These are phyloP conservation scores for Cheilosia impressa DNA, from an alignment of 2,888 invertebrate species.

Conservation along the genomic window DNA sequence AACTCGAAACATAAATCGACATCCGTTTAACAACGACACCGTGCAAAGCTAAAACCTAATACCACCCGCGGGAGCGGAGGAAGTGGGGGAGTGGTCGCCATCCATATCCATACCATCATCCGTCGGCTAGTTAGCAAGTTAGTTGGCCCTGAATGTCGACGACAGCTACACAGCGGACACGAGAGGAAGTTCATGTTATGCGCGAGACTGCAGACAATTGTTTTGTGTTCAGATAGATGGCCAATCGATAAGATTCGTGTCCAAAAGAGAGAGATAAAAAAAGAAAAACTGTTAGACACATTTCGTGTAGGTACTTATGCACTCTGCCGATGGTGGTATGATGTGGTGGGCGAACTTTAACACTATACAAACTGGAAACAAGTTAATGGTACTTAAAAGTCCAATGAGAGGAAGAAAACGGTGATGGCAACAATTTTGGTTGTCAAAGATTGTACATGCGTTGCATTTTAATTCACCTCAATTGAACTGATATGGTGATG, in stretches of 20 bases:
- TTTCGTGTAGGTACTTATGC: slow-evolving; percentile 12
- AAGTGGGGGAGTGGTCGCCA: slow-evolving; percentile 23
- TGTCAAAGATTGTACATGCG: slow-evolving; percentile 44
- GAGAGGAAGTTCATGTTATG: slow-evolving; percentile 67
- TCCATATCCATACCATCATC: slow-evolving; percentile 11
- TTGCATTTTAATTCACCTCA: slow-evolving; percentile 56
- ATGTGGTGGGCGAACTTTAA: slow-evolving; percentile 21
- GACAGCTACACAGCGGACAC: slow-evolving; percentile 20
- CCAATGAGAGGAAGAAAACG: neutral
- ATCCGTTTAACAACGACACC: slow-evolving; percentile 55
- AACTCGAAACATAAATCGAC: slow-evolving; percentile 55
- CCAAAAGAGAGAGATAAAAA: slow-evolving; percentile 12
- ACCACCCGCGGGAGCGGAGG: slow-evolving; percentile 35
- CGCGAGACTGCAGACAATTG: slow-evolving; percentile 46
- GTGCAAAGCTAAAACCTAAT: slow-evolving; percentile 21
- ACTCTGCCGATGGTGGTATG: neutral
- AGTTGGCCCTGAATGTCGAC: slow-evolving; percentile 67
- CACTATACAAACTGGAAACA: slow-evolving; percentile 6
- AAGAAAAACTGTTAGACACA: slow-evolving; percentile 36
- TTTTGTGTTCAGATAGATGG: slow-evolving; percentile 29
- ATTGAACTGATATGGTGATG: slow-evolving; percentile 15
- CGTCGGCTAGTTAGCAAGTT: slow-evolving; percentile 30
- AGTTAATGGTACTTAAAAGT: slow-evolving; percentile 6
- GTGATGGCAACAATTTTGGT: slow-evolving; percentile 27
- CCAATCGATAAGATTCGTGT: slow-evolving; percentile 60